phyloP scores from a whole-genome alignment of 1,140 invertebrate species.

The Dreissena polymorpha region DNA sequence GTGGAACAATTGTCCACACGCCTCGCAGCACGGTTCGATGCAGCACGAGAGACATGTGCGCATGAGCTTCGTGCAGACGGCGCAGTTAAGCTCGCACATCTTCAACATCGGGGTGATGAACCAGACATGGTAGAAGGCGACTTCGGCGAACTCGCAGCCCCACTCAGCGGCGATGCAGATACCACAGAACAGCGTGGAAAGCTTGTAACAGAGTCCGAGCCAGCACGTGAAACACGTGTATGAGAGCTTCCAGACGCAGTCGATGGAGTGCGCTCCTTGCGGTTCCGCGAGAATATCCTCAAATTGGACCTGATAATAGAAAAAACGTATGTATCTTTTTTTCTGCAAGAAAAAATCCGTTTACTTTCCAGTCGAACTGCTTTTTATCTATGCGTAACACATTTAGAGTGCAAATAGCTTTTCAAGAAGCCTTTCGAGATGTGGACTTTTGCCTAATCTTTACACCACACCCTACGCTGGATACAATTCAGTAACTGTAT shows the following conservation, averaged over 20 bases:
- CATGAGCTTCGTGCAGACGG: slow-evolving; percentile 9
- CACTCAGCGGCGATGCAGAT: slow-evolving; percentile 85
- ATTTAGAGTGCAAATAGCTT: too few relatives aligned
- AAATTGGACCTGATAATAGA: slow-evolving; percentile 80
- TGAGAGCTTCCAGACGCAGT: slow-evolving; percentile 88
- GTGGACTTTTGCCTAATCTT: too few relatives aligned
- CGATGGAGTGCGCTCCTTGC: slow-evolving; percentile 86
- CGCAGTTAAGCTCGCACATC: slow-evolving; percentile 82
- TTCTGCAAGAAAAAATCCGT: too few relatives aligned
- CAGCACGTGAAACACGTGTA: slow-evolving; percentile 86
- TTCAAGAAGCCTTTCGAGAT: too few relatives aligned
- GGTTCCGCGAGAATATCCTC: slow-evolving; percentile 90
- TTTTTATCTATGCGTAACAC: too few relatives aligned
- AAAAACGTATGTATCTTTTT: slow-evolving; percentile 7
- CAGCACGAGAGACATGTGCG: slow-evolving; percentile 4
- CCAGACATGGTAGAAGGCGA: slow-evolving; percentile 84
- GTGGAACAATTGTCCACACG: slow-evolving; percentile 17
- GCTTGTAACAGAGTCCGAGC: slow-evolving; percentile 86
- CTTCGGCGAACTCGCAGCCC: slow-evolving; percentile 87
- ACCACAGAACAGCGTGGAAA: slow-evolving; percentile 86
- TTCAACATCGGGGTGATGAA: slow-evolving; percentile 75
- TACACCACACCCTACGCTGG: too few relatives aligned
- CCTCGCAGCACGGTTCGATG: slow-evolving; percentile 26
- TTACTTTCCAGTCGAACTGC: too few relatives aligned
- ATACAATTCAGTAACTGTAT: too few relatives aligned